phyloP scores from a whole-genome alignment of 2,888 invertebrate genomes.

The Aphidius colemani region DNA sequence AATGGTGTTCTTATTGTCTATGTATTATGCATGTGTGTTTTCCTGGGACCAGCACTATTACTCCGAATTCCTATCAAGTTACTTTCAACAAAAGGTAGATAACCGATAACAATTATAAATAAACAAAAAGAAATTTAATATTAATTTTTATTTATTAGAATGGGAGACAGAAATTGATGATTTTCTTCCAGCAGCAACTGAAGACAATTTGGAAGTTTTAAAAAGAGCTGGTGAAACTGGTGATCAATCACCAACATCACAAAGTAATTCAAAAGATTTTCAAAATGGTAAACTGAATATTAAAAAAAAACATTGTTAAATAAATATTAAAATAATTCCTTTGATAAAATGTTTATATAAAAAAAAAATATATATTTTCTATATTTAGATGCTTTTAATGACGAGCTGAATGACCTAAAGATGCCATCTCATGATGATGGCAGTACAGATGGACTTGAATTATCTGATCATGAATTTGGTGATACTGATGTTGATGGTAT shows the following conservation, averaged over 20 bases:
- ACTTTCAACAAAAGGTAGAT: slow-evolving; percentile 48
- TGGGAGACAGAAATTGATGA: slow-evolving; percentile 59
- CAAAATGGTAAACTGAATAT: slow-evolving; percentile 43
- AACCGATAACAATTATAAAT: not conserved
- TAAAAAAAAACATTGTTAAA: not conserved
- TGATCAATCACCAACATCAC: slow-evolving; percentile 53
- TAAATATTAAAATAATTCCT: not conserved
- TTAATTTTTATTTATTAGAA: slow-evolving; percentile 39
- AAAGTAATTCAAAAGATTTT: slow-evolving; percentile 45
- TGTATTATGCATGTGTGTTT: slow-evolving; percentile 49
- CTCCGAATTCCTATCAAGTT: slow-evolving; percentile 45
- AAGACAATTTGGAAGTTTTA: slow-evolving; percentile 56
- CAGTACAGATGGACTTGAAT: slow-evolving; percentile 55
- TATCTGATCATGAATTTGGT: slow-evolving; percentile 53
- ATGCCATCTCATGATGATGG: slow-evolving; percentile 60
- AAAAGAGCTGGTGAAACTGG: slow-evolving; percentile 56
- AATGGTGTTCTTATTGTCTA: slow-evolving; percentile 50
- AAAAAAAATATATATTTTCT: slow-evolving; percentile 12
- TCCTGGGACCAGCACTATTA: slow-evolving; percentile 49
- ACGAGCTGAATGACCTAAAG: slow-evolving; percentile 50
- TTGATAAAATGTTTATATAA: not conserved
- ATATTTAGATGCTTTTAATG: slow-evolving; percentile 50
- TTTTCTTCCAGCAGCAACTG: slow-evolving; percentile 56
- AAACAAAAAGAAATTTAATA: too few species aligned
- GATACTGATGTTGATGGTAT: slow-evolving; percentile 49